phyloP scores from a whole-genome alignment of 2,113 vertebrate genomes.

The Nestor notabilis region DNA sequence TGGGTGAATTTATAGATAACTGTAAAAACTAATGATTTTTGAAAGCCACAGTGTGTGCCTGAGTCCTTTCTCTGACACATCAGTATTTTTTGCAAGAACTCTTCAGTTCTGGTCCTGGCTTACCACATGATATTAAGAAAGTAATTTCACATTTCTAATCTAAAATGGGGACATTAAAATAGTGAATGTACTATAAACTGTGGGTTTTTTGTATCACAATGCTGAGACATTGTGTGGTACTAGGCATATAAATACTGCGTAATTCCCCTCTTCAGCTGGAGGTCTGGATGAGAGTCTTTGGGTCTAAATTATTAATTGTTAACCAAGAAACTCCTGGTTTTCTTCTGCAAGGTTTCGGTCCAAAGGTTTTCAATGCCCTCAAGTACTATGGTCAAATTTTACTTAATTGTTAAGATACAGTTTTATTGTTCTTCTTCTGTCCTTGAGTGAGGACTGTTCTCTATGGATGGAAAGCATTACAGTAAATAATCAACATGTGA shows the following conservation, averaged over 20 bases:
- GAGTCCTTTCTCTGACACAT: neutral
- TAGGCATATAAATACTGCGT: neutral
- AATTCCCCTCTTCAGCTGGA: neutral
- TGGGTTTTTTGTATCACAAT: neutral
- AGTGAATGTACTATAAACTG: neutral
- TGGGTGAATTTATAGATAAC: neutral
- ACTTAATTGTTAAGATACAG: neutral
- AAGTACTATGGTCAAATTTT: conserved; percentile 34
- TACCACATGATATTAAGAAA: neutral
- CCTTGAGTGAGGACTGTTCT: neutral
- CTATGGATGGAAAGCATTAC: conserved; percentile 6
- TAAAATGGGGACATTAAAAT: neutral
- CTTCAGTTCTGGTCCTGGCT: neutral
- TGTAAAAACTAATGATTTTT: neutral
- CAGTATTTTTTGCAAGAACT: neutral
- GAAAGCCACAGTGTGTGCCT: neutral
- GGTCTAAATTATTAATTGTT: conserved; percentile 43
- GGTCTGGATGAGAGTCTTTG: neutral
- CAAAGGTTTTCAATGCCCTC: conserved; percentile 42
- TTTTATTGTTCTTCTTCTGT: conserved; percentile 13
- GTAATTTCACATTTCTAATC: neutral
- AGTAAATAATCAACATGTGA: conserved; percentile 34
- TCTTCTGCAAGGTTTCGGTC: conserved; percentile 39
- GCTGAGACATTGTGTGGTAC: neutral
- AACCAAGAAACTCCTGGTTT: conserved; percentile 22